Conservation (phyloP, 92 coral and sea anemone genomes). For the Phenganax marumi region DNA sequence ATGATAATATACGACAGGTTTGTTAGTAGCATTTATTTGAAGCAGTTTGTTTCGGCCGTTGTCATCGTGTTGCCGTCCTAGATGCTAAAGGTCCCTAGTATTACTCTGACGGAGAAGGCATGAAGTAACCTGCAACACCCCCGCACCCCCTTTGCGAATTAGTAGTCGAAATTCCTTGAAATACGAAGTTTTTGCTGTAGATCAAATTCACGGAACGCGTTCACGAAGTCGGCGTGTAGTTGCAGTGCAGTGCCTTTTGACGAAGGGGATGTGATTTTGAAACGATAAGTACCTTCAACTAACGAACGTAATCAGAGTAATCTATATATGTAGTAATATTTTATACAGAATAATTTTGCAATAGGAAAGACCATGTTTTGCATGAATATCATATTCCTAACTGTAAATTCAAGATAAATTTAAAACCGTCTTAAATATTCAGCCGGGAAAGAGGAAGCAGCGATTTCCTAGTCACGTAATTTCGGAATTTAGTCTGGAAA, state of each 20-base stretch:
- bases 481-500: too few relatives aligned
- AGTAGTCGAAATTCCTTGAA: too few relatives aligned
- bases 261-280: not conserved
- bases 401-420: conserved; percentile 13
- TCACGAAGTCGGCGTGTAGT: not conserved
- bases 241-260: not conserved
- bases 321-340: conserved; percentile 10
- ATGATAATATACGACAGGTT: too few relatives aligned
- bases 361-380: not conserved
- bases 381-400: conserved; percentile 1
- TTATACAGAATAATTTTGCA: conserved; percentile 12
- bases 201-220: not conserved
- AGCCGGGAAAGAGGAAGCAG: not conserved
- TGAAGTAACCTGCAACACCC: too few relatives aligned
- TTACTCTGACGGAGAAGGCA: too few relatives aligned
- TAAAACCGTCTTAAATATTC: not conserved
- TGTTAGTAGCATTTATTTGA: too few relatives aligned
- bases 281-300: conserved; percentile 1
- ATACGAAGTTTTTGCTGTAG: not conserved
- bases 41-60: too few relatives aligned
- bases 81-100: too few relatives aligned
- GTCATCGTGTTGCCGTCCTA: too few relatives aligned
- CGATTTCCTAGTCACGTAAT: too few relatives aligned
- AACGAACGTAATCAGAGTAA: not conserved
- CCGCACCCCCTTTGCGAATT: too few relatives aligned